These are phyloP conservation scores for Pteropus rufus DNA, from an alignment of 2,797 vertebrate genomes.

Conservation along the genomic window DNA sequence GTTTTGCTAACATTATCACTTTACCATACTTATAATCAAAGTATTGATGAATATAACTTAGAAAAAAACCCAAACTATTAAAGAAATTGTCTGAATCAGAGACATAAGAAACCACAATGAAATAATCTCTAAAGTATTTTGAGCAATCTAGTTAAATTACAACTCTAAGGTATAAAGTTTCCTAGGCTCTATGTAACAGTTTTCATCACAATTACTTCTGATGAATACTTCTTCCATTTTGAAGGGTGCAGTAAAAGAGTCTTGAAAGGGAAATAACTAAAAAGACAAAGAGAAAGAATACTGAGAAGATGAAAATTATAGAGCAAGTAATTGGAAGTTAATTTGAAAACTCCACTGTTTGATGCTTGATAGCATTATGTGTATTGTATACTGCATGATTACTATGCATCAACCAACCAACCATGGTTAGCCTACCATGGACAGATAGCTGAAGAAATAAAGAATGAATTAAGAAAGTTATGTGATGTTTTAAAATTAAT, in stretches of 20 bases:
- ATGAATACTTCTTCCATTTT: neutral
- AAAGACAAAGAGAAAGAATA: neutral
- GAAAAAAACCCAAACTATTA: neutral
- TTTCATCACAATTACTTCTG: neutral
- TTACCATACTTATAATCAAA: neutral
- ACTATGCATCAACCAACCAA: neutral
- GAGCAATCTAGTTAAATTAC: neutral
- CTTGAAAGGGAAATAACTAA: neutral
- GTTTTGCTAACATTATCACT: neutral
- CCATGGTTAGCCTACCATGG: neutral
- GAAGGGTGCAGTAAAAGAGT: neutral
- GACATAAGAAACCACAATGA: neutral
- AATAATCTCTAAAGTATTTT: neutral
- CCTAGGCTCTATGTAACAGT: neutral
- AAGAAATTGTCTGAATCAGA: neutral
- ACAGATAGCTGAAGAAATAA: neutral
- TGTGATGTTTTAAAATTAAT: neutral
- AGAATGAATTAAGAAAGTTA: neutral
- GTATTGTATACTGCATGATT: neutral
- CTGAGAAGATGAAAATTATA: neutral
- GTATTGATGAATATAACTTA: neutral
- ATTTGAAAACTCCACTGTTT: constrained; percentile 14
- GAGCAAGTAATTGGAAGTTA: constrained; percentile 8
- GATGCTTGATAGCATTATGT: neutral
- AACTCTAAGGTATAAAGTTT: neutral